phyloP scores from a whole-genome alignment of 1,140 invertebrate genomes.

The Drosophila rufa region DNA sequence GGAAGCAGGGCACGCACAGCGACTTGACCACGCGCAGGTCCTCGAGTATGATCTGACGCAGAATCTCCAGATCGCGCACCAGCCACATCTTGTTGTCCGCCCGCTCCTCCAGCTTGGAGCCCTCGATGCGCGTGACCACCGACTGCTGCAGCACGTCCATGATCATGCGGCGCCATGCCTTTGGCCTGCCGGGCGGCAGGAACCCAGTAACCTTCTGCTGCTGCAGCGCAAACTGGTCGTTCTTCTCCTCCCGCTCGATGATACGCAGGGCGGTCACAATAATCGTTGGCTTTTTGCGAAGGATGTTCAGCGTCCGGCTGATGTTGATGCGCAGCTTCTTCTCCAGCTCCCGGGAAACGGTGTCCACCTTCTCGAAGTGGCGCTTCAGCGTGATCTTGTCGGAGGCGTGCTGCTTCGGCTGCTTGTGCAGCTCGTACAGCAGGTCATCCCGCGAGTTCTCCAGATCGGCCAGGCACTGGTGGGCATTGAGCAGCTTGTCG shows the following conservation, averaged over 20 bases:
- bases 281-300: slow-evolving; percentile 97
- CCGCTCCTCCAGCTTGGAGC: slow-evolving; percentile 96
- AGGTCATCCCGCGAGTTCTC: slow-evolving; percentile 98
- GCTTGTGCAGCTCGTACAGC: slow-evolving; percentile 96
- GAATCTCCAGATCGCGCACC: slow-evolving; percentile 91
- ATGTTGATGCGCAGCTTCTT: slow-evolving; percentile 96
- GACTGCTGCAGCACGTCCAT: slow-evolving; percentile 93
- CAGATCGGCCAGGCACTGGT: slow-evolving; percentile 97
- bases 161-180: slow-evolving; percentile 95
- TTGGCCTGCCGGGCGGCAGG: slow-evolving; percentile 96
- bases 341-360: slow-evolving; percentile 94
- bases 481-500: slow-evolving; percentile 97
- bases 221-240: slow-evolving; percentile 92
- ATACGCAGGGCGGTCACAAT: slow-evolving; percentile 98
- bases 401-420: slow-evolving; percentile 94
- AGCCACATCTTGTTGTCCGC: slow-evolving; percentile 98
- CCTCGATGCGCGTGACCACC: slow-evolving; percentile 93
- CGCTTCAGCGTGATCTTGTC: slow-evolving; percentile 96
- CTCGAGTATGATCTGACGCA: slow-evolving; percentile 94
- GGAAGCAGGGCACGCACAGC: slow-evolving; percentile 97
- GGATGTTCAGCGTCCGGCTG: slow-evolving; percentile 95
- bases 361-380: slow-evolving; percentile 98
- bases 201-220: slow-evolving; percentile 94
- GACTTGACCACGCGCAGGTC: slow-evolving; percentile 97
- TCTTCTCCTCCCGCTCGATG: slow-evolving; percentile 98